Percentiles rank a stretch among this genome's conserved stretches.
phyloP scores from a whole-genome alignment of 2,113 vertebrate genomes.

The Leptobrachium leishanense region DNA sequence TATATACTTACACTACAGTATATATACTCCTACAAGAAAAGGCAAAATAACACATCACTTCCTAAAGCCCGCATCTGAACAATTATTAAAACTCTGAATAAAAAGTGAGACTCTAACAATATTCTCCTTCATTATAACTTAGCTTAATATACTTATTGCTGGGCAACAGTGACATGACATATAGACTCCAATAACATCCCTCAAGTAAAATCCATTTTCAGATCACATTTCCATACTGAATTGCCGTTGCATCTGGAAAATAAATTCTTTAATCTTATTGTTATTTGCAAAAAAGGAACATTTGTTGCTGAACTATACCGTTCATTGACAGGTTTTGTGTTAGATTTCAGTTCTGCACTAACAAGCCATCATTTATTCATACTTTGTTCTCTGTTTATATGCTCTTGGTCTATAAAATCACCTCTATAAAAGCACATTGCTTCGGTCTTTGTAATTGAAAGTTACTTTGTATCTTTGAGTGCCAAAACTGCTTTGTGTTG shows the following conservation, averaged over 20 bases:
- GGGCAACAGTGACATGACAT: constrained; percentile 33
- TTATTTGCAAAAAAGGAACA: constrained; percentile 13
- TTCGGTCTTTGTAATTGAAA: constrained; percentile 19
- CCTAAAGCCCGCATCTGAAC: constrained; percentile 6
- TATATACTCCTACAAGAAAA: not conserved
- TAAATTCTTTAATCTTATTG: constrained; percentile 45
- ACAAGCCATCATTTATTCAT: constrained; percentile 45
- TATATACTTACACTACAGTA: too few species aligned
- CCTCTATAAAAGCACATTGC: constrained; percentile 28
- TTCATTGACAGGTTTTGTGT: constrained; percentile 42
- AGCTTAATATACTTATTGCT: constrained; percentile 41
- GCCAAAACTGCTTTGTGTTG: too few species aligned
- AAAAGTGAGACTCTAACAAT: constrained; percentile 11
- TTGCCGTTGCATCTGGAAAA: constrained; percentile 34
- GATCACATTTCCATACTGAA: constrained; percentile 48
- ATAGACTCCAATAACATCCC: constrained; percentile 45
- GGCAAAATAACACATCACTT: not conserved
- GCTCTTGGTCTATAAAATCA: constrained; percentile 23
- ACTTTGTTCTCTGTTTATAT: constrained; percentile 33
- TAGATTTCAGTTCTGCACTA: constrained; percentile 30
- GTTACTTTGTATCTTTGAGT: constrained; percentile 8
- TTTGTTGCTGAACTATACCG: constrained; percentile 35
- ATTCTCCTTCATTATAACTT: constrained; percentile 36
- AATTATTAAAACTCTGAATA: constrained; percentile 25
- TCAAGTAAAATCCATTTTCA: constrained; percentile 47